A percentile compares a stretch with the other conserved stretches of the same genome.
Evolutionary conservation across 2,797 vertebrate genomes (phyloP).

Genomic region (Aplochiton taeniatus): DNA sequence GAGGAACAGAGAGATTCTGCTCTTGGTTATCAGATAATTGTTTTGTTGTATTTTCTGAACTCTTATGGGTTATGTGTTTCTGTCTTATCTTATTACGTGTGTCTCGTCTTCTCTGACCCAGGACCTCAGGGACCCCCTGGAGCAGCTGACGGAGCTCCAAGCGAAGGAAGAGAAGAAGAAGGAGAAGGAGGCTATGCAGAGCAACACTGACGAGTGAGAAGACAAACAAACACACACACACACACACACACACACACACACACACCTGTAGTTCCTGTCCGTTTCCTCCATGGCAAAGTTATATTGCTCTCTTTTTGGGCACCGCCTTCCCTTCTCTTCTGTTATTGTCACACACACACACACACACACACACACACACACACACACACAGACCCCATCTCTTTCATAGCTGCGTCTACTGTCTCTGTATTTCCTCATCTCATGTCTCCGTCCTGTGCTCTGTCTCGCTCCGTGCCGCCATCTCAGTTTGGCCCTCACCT

Average conservation of each 20-base stretch:
- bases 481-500: slow-evolving; percentile 43
- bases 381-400: not conserved
- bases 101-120: slow-evolving; percentile 35
- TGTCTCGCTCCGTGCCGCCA: slow-evolving; percentile 8
- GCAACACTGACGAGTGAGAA: slow-evolving; percentile 73
- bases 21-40: too few species aligned
- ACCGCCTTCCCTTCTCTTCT: not conserved
- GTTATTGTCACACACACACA: not conserved
- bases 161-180: slow-evolving; percentile 56
- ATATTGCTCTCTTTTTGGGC: not conserved
- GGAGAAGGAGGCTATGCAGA: slow-evolving; percentile 53
- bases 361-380: not conserved
- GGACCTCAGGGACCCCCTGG: slow-evolving; percentile 78
- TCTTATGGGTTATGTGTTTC: not conserved
- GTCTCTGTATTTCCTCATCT: not conserved
- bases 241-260: not conserved
- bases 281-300: not conserved
- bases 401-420: not conserved
- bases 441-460: not conserved
- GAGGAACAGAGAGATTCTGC: too few species aligned
- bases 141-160: slow-evolving; percentile 62
- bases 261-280: too few species aligned
- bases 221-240: not conserved
- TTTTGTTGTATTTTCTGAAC: too few species aligned
- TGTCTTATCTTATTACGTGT: not conserved